phyloP scores from a whole-genome alignment of 1,140 invertebrate genomes.

The Caligus rogercresseyi region DNA sequence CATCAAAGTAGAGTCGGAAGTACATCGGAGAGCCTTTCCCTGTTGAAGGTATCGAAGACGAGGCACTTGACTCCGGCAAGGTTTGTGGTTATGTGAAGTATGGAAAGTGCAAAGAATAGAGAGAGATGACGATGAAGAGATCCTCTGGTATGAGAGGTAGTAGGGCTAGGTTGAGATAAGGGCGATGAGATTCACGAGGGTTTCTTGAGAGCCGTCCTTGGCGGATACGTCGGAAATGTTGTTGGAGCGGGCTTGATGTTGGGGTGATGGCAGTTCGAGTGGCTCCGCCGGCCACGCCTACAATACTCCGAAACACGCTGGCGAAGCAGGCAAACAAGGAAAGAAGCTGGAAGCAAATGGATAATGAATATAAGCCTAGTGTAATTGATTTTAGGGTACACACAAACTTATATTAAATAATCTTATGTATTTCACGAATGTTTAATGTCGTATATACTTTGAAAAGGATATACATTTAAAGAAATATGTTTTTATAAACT shows the following conservation, averaged over 20 bases:
- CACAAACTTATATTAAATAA: too few species aligned
- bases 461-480: too few species aligned
- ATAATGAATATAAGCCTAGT: background rate
- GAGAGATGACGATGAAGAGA: conserved; percentile 48
- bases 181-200: conserved; percentile 70
- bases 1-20: conserved; percentile 35
- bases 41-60: conserved; percentile 58
- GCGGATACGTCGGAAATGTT: conserved; percentile 54
- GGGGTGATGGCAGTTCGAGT: conserved; percentile 75
- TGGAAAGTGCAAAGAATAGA: background rate
- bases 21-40: conserved; percentile 46
- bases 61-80: conserved; percentile 58
- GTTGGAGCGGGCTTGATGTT: conserved; percentile 45
- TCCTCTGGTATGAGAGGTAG: conserved; percentile 42
- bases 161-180: conserved; percentile 56
- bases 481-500: too few species aligned
- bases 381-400: too few species aligned
- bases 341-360: conserved; percentile 24
- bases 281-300: conserved; percentile 74
- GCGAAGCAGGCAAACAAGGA: conserved; percentile 32
- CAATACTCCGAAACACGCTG: conserved; percentile 36
- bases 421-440: too few species aligned
- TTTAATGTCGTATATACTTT: too few species aligned
- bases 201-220: conserved; percentile 92
- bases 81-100: conserved; percentile 70